Evolutionary conservation across 2,888 invertebrate genomes (phyloP).

Genomic region (Eupithecia exiguata): DNA sequence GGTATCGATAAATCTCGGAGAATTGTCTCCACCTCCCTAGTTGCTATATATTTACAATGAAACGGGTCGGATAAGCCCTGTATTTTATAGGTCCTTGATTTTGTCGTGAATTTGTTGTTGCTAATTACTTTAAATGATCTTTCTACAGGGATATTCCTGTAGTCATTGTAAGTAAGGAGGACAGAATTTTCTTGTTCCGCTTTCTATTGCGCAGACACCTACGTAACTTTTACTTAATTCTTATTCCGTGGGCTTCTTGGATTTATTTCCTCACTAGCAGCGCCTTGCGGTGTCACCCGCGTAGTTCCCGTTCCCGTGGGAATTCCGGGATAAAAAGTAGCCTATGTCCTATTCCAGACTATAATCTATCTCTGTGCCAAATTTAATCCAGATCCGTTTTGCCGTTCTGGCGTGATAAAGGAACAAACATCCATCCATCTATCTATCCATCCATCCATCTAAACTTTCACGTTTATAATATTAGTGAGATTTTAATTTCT

Average conservation of each 20-base stretch:
- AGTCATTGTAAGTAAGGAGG: neutral
- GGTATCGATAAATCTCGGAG: conserved; percentile 61
- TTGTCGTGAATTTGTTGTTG: conserved; percentile 23
- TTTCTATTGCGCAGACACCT: neutral
- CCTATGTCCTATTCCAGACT: no score
- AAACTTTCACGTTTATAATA: no score
- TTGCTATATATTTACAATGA: conserved; percentile 35
- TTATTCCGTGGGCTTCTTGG: neutral
- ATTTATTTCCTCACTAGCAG: neutral
- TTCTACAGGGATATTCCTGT: conserved; percentile 8
- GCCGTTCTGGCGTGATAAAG: no score
- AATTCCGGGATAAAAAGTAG: no score
- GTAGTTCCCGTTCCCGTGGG: no score
- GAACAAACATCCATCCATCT: no score
- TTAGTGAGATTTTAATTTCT: neutral
- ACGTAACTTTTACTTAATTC: neutral
- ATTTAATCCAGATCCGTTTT: no score
- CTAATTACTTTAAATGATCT: conserved; percentile 23
- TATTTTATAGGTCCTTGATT: conserved; percentile 25
- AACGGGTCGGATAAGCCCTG: conserved; percentile 24
- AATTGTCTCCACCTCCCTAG: conserved; percentile 51
- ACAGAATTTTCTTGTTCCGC: neutral
- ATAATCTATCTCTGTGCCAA: no score
- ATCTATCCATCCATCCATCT: no score
- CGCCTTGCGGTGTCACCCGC: no score